A percentile compares a stretch with the other conserved stretches of the same genome.
phyloP scores from a whole-genome alignment of 2,888 invertebrate species.

The Monoplex corrugatus region DNA sequence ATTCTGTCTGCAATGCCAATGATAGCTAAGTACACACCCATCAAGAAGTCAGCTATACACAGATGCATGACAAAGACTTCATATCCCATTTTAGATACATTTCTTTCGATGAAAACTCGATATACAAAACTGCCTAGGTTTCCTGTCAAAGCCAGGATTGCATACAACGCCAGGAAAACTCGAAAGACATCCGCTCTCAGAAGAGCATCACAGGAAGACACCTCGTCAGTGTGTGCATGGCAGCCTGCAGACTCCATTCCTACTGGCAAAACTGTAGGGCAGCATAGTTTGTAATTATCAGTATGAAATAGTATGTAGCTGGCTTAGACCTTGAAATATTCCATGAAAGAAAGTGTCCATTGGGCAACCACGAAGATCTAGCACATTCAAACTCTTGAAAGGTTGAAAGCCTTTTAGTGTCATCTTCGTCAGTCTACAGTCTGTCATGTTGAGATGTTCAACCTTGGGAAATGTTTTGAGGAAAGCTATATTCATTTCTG shows the following conservation, averaged over 20 bases:
- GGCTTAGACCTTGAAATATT: background rate
- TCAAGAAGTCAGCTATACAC: conserved; percentile 50
- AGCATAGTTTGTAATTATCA: conserved; percentile 49
- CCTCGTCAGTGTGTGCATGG: conserved; percentile 24
- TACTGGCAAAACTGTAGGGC: background rate
- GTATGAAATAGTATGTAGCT: background rate
- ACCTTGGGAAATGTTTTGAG: background rate
- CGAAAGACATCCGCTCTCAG: conserved; percentile 27
- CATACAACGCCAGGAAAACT: conserved; percentile 35
- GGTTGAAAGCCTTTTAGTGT: background rate
- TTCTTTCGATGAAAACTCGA: conserved; percentile 34
- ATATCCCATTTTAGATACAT: conserved; percentile 37
- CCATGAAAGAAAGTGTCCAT: background rate
- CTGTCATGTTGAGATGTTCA: background rate
- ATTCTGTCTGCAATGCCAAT: conserved; percentile 51
- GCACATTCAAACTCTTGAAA: background rate
- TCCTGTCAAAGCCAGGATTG: conserved; percentile 24
- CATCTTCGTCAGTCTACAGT: background rate
- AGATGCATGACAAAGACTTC: conserved; percentile 51
- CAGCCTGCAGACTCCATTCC: background rate
- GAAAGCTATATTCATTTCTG: background rate
- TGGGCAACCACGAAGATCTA: conserved; percentile 25
- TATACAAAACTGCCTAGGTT: conserved; percentile 45
- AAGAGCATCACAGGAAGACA: conserved; percentile 48
- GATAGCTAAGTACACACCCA: conserved; percentile 54